Conservation (phyloP, 2,888 invertebrate genomes). For the Congeria kusceri region DNA sequence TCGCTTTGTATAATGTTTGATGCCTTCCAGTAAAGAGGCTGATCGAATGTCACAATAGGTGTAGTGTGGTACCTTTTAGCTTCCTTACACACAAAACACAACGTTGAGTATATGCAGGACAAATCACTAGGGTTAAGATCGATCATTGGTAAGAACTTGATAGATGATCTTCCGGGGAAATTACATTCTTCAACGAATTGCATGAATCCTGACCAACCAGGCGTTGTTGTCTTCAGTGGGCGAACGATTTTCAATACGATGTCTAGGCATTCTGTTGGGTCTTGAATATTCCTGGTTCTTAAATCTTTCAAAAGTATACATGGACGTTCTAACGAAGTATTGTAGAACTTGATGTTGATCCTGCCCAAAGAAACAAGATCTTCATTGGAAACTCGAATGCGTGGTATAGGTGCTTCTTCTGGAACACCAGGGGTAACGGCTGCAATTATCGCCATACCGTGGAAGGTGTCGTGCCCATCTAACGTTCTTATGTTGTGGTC, state of each 20-base stretch:
- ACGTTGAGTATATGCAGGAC: conserved; percentile 57
- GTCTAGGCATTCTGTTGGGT: conserved; percentile 15
- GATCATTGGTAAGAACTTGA: conserved; percentile 56
- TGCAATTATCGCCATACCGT: conserved; percentile 73
- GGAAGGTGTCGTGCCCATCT: conserved; percentile 70
- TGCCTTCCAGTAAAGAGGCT: conserved; percentile 53
- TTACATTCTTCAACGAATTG: conserved; percentile 25
- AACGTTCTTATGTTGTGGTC: conserved; percentile 70
- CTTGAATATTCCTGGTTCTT: not conserved
- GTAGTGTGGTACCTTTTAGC: conserved; percentile 22
- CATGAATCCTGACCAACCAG: conserved; percentile 28
- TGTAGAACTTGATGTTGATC: too few species aligned
- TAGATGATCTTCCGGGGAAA: conserved; percentile 49
- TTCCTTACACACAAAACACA: conserved; percentile 38
- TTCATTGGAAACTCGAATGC: too few species aligned
- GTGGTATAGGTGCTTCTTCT: too few species aligned
- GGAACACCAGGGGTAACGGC: conserved; percentile 53
- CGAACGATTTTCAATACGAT: conserved; percentile 22
- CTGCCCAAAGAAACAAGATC: too few species aligned
- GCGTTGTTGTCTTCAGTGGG: conserved; percentile 1
- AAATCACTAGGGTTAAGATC: conserved; percentile 54
- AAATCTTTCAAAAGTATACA: not conserved
- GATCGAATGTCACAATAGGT: conserved; percentile 51
- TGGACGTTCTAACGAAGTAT: too few species aligned
- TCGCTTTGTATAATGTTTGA: conserved; percentile 20